A percentile compares a stretch with the other conserved stretches of the same genome.
These are phyloP conservation scores for Ganaspis sp. DNA, from an alignment of 1,140 invertebrate genomes.

Conservation along the genomic window DNA sequence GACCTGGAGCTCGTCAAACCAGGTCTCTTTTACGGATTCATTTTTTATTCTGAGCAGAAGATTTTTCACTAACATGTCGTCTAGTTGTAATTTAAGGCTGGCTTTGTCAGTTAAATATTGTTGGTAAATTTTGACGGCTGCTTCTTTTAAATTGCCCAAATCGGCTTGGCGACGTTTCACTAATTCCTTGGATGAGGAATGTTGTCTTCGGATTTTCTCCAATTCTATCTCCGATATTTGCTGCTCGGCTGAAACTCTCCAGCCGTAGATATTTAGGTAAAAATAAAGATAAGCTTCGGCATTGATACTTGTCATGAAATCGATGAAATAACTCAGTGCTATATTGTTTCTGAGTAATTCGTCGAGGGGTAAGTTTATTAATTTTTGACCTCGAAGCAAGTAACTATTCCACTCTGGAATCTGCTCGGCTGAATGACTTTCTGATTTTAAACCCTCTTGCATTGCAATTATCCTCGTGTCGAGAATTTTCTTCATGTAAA, in stretches of 20 bases:
- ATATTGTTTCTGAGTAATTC: constrained; percentile 89
- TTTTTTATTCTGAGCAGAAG: constrained; percentile 82
- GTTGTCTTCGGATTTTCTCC: constrained; percentile 71
- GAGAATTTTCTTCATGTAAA: constrained; percentile 87
- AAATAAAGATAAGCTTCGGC: constrained; percentile 88
- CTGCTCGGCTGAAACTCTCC: constrained; percentile 86
- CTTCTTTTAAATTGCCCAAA: constrained; percentile 82
- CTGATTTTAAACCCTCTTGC: constrained; percentile 77
- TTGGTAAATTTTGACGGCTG: constrained; percentile 88
- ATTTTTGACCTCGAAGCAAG: constrained; percentile 78
- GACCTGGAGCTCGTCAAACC: constrained; percentile 91
- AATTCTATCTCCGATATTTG: constrained; percentile 82
- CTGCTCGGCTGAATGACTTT: constrained; percentile 71
- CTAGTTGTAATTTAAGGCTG: constrained; percentile 81
- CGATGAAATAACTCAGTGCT: constrained; percentile 88
- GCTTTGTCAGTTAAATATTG: constrained; percentile 89
- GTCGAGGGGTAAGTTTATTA: constrained; percentile 84
- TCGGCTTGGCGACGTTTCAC: constrained; percentile 64
- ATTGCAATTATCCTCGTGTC: constrained; percentile 82
- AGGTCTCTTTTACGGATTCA: constrained; percentile 81
- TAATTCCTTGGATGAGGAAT: constrained; percentile 32
- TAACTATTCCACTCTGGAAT: constrained; percentile 76
- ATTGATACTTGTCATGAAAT: constrained; percentile 85
- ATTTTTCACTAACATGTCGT: constrained; percentile 81
- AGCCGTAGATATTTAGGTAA: constrained; percentile 90